Evolutionary conservation across 2,113 vertebrate genomes (phyloP).

Genomic region (Passer domesticus): DNA sequence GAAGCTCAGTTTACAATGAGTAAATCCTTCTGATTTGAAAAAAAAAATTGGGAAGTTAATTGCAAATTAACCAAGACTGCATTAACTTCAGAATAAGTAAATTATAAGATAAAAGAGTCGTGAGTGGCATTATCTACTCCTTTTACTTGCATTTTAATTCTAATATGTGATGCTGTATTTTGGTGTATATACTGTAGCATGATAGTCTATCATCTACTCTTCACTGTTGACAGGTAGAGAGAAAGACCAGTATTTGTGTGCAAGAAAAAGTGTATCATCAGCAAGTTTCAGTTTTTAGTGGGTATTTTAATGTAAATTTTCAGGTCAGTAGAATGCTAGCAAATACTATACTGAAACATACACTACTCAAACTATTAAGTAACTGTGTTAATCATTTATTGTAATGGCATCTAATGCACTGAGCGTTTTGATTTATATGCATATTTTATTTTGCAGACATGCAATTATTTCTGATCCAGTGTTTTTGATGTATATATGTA

Average conservation of each 20-base stretch:
- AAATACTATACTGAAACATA: conserved; percentile 56
- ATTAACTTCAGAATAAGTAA: background rate
- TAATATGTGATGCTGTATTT: background rate
- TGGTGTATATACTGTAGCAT: conserved; percentile 6
- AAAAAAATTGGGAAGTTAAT: background rate
- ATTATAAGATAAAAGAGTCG: background rate
- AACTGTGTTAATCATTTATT: conserved; percentile 61
- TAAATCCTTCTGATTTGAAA: background rate
- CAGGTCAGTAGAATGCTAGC: conserved; percentile 48
- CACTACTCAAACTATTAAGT: conserved; percentile 56
- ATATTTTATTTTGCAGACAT: conserved; percentile 70
- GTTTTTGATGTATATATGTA: conserved; percentile 61
- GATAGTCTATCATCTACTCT: background rate
- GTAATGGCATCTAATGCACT: conserved; percentile 70
- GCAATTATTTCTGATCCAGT: conserved; percentile 71
- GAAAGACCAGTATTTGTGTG: conserved; percentile 24
- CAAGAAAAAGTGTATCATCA: conserved; percentile 29
- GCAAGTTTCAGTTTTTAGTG: conserved; percentile 38
- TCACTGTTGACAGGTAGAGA: background rate
- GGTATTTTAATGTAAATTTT: conserved; percentile 30
- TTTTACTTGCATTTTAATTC: conserved; percentile 9
- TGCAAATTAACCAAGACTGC: background rate
- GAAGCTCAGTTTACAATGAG: background rate
- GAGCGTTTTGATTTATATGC: conserved; percentile 66
- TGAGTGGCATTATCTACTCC: background rate